Percentiles rank a stretch among this genome's conserved stretches.
These are phyloP conservation scores for Callocephalon fimbriatum DNA, from an alignment of 2,113 vertebrate genomes.

Conservation along the genomic window DNA sequence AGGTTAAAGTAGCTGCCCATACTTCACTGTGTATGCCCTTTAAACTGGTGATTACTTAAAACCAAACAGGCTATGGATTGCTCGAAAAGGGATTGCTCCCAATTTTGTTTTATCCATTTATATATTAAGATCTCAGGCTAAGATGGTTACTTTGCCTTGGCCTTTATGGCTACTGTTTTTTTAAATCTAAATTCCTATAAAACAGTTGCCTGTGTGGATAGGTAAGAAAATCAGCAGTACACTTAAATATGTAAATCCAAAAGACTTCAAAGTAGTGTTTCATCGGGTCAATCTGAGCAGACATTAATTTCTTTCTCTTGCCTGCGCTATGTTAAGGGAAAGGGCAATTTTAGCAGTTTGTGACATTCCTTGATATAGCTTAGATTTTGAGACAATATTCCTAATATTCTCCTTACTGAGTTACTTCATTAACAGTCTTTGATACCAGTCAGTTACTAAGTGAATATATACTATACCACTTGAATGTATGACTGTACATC, in stretches of 20 bases:
- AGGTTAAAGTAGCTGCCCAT: not conserved
- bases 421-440: not conserved
- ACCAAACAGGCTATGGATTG: not conserved
- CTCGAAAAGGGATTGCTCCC: not conserved
- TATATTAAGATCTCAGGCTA: not conserved
- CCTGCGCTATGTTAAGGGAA: not conserved
- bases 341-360: not conserved
- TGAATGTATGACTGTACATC: not conserved
- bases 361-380: not conserved
- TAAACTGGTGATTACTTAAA: not conserved
- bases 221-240: not conserved
- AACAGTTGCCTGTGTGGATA: not conserved
- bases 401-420: not conserved
- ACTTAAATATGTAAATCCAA: not conserved
- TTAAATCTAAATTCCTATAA: not conserved
- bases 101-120: not conserved
- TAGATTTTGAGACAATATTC: not conserved
- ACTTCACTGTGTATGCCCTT: not conserved
- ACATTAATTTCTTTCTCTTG: not conserved
- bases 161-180: not conserved
- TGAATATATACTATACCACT: not conserved
- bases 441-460: not conserved
- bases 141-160: not conserved
- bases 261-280: not conserved
- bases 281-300: not conserved